A percentile compares a stretch with the other conserved stretches of the same genome.
Conservation (phyloP, 2,797 vertebrate genomes). For the Simalia tracyae region DNA sequence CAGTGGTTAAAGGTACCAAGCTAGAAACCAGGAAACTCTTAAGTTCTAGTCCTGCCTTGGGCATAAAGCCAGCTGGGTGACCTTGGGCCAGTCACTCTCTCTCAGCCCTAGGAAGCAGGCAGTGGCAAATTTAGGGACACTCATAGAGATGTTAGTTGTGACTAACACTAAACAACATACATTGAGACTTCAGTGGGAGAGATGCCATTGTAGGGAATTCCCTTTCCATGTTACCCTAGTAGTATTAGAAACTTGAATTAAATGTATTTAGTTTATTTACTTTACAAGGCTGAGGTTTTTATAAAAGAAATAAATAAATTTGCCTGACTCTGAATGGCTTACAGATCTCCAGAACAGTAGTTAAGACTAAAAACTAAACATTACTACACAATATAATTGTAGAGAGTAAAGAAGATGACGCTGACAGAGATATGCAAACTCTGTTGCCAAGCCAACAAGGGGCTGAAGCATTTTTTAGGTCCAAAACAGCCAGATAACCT, state of each 20-base stretch:
- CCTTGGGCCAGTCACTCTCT: neutral
- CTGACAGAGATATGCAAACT: neutral
- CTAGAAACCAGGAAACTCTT: neutral
- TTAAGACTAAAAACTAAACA: neutral
- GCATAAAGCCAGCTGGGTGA: neutral
- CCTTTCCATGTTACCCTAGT: neutral
- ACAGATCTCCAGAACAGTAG: neutral
- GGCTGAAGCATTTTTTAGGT: neutral
- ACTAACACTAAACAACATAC: slow-evolving; percentile 1
- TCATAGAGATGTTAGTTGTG: neutral
- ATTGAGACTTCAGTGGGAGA: neutral
- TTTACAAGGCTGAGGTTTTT: neutral
- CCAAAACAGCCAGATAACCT: neutral
- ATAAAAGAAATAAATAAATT: neutral
- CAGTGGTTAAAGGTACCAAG: neutral
- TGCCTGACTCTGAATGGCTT: neutral
- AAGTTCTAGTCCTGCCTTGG: neutral
- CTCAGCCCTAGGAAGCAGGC: neutral
- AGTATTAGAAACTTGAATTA: neutral
- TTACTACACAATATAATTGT: neutral
- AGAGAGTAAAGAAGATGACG: neutral
- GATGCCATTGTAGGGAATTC: neutral
- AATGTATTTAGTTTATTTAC: neutral
- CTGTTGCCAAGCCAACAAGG: neutral
- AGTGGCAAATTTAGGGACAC: neutral